Evolutionary conservation across 2,888 invertebrate species (phyloP).

Genomic region (Steinernema carpocapsae): DNA sequence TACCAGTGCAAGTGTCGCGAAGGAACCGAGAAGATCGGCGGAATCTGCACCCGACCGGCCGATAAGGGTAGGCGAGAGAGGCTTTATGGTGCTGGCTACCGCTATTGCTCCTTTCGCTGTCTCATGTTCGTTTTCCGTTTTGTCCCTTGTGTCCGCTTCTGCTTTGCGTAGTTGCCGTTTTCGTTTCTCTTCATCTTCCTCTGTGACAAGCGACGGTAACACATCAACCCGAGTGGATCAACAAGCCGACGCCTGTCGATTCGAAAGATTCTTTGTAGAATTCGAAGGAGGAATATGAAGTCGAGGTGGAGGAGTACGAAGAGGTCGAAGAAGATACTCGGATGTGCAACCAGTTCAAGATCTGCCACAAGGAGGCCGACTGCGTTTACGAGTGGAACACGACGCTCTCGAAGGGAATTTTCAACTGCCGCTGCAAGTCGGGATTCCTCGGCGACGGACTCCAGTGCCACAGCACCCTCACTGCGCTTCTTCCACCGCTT

Average conservation of each 20-base stretch:
- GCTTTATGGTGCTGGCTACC: background rate
- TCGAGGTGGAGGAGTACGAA: background rate
- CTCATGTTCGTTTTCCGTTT: background rate
- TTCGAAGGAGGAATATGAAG: constrained; percentile 10
- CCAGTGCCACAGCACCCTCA: constrained; percentile 50
- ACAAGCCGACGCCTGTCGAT: constrained; percentile 44
- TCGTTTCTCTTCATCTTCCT: too few relatives aligned
- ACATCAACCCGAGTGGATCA: constrained; percentile 23
- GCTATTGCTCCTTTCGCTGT: background rate
- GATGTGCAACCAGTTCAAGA: constrained; percentile 46
- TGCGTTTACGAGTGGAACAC: constrained; percentile 64
- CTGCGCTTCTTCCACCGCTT: constrained; percentile 38
- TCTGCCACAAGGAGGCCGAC: constrained; percentile 68
- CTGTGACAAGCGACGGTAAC: background rate
- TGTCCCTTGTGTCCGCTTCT: too few relatives aligned
- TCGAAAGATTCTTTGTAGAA: constrained; percentile 13
- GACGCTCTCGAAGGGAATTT: constrained; percentile 51
- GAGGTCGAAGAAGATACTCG: background rate
- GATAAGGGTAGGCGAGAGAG: constrained; percentile 11
- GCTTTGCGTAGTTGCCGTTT: too few relatives aligned
- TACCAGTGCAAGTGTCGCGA: constrained; percentile 73
- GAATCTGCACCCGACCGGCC: background rate
- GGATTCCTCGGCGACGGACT: constrained; percentile 71
- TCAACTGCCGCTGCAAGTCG: constrained; percentile 69
- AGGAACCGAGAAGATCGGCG: constrained; percentile 32